Percentiles rank a stretch among this genome's conserved stretches.
phyloP scores from a whole-genome alignment of 2,113 vertebrate genomes.

The Saguinus imperator region DNA sequence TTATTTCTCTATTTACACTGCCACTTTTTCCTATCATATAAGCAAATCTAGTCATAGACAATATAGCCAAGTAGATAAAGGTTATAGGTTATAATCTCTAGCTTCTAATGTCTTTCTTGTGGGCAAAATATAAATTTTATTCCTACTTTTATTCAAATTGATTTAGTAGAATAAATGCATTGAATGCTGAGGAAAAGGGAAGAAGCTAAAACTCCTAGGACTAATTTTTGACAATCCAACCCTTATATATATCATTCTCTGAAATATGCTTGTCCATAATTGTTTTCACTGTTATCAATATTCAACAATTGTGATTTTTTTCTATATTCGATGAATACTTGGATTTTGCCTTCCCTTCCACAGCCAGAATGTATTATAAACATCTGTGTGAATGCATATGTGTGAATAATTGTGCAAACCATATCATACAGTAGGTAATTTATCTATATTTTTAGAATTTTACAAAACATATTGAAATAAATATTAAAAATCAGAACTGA shows the following conservation, averaged over 20 bases:
- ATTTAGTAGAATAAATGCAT: not conserved
- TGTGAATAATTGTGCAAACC: not conserved
- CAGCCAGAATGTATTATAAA: not conserved
- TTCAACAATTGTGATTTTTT: not conserved
- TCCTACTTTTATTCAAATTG: not conserved
- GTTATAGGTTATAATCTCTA: not conserved
- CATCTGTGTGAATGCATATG: not conserved
- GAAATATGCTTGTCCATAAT: not conserved
- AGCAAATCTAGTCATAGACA: not conserved
- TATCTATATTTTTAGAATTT: constrained; percentile 19
- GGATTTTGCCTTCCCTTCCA: not conserved
- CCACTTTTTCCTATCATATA: not conserved
- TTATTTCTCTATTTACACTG: not conserved
- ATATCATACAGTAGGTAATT: not conserved
- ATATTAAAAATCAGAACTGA: not conserved
- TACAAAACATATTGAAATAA: not conserved
- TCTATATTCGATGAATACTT: not conserved
- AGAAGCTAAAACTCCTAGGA: not conserved
- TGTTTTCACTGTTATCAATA: not conserved
- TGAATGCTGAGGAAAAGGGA: not conserved
- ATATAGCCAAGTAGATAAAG: not conserved
- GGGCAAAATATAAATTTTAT: not conserved
- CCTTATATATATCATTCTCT: not conserved
- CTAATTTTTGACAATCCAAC: not conserved
- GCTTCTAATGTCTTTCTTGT: not conserved